Evolutionary conservation across 2,797 vertebrate genomes (phyloP).

Genomic region (Limosa lapponica): DNA sequence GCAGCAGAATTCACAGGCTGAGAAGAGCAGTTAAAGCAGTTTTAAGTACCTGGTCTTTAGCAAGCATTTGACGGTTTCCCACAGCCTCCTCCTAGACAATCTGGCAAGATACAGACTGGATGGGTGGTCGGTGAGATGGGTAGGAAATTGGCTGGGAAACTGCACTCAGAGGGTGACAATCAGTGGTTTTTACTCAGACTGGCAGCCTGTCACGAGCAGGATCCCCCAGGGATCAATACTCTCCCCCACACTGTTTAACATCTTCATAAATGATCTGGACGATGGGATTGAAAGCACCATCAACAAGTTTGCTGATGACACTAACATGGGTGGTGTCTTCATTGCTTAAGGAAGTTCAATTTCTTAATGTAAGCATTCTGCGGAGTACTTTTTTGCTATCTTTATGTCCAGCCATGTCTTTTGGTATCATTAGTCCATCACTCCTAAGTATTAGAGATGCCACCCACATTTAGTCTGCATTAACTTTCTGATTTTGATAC

Average conservation of each 20-base stretch:
- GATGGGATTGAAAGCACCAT: not conserved
- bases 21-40: not conserved
- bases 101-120: not conserved
- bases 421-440: not conserved
- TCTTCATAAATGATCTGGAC: not conserved
- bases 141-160: not conserved
- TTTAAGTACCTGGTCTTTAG: not conserved
- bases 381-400: not conserved
- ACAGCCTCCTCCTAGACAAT: not conserved
- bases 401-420: not conserved
- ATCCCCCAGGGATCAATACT: not conserved
- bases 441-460: not conserved
- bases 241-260: rapidly evolving
- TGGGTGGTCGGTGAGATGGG: rapidly evolving
- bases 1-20: not conserved
- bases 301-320: not conserved
- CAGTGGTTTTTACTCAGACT: not conserved
- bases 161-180: not conserved
- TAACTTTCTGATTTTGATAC: not conserved
- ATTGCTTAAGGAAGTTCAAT: not conserved
- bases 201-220: not conserved
- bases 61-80: not conserved
- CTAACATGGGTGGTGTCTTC: not conserved
- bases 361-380: not conserved
- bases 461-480: not conserved